Conservation (phyloP, 2,888 invertebrate species). For the Pristionchus fissidentatus region DNA sequence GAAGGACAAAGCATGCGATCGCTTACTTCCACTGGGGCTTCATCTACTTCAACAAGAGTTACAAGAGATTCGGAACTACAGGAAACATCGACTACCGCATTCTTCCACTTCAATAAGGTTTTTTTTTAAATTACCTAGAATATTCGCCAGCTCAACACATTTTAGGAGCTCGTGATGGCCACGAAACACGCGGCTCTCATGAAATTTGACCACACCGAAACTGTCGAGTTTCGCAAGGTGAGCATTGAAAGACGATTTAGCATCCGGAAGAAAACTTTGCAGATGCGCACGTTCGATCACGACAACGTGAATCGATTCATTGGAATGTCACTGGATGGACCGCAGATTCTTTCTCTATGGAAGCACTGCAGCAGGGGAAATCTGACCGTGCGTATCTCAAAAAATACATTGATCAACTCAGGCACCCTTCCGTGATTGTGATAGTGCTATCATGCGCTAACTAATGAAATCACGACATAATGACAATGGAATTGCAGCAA, state of each 20-base stretch:
- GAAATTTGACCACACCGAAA: conserved; percentile 28
- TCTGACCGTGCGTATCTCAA: conserved; percentile 7
- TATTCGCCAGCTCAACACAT: neutral
- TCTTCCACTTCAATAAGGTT: conserved; percentile 44
- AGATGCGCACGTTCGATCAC: conserved; percentile 47
- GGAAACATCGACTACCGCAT: conserved; percentile 27
- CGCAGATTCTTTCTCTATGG: conserved; percentile 43
- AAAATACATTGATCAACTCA: too few relatives aligned
- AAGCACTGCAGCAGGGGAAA: conserved; percentile 45
- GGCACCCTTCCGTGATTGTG: neutral
- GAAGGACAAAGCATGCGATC: conserved; percentile 35
- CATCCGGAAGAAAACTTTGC: neutral
- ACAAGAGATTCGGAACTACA: conserved; percentile 20
- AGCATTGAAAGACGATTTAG: neutral
- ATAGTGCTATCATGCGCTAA: neutral
- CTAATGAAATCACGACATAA: neutral
- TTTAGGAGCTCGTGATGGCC: conserved; percentile 40
- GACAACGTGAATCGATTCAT: conserved; percentile 44
- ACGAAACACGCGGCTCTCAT: conserved; percentile 38
- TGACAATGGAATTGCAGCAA: neutral
- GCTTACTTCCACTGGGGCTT: conserved; percentile 7
- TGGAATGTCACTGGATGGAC: conserved; percentile 44
- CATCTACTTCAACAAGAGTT: conserved; percentile 10
- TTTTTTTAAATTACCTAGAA: neutral
- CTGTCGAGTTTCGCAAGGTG: conserved; percentile 34